phyloP scores from a whole-genome alignment of 2,888 invertebrate species.

The Ophion ventricosus region DNA sequence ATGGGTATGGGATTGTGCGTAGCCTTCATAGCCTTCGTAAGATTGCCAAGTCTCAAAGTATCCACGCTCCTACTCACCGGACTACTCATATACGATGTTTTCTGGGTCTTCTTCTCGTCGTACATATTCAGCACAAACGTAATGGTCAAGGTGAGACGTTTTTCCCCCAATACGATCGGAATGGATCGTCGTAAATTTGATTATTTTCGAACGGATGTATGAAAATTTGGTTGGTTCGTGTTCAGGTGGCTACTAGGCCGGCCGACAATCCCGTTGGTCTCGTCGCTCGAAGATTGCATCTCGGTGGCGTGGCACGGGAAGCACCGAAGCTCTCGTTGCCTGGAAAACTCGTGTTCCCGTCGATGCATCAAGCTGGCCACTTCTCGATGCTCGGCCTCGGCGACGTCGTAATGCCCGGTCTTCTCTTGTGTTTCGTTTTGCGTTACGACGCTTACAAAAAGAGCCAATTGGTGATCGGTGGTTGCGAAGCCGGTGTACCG shows the following conservation, averaged over 20 bases:
- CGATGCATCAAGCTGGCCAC: slow-evolving; percentile 97
- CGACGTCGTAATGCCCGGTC: slow-evolving; percentile 97
- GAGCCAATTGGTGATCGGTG: slow-evolving; percentile 88
- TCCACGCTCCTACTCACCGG: slow-evolving; percentile 97
- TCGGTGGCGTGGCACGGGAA: slow-evolving; percentile 95
- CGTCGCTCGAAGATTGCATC: slow-evolving; percentile 95
- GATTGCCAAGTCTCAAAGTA: slow-evolving; percentile 97
- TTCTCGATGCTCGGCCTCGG: slow-evolving; percentile 97
- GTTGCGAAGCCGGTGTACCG: slow-evolving; percentile 87
- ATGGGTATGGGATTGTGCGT: slow-evolving; percentile 99
- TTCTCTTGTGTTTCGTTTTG: slow-evolving; percentile 97
- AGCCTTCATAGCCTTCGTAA: slow-evolving; percentile 98
- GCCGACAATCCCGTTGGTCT: slow-evolving; percentile 97
- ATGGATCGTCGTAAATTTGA: too few species aligned
- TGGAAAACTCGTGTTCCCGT: slow-evolving; percentile 98
- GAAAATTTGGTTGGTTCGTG: slow-evolving; percentile 36
- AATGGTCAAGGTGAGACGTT: slow-evolving; percentile 95
- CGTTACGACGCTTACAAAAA: slow-evolving; percentile 99
- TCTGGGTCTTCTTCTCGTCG: slow-evolving; percentile 99
- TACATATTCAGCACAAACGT: slow-evolving; percentile 99
- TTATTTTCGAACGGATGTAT: not conserved
- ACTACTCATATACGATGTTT: slow-evolving; percentile 97
- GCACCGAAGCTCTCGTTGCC: slow-evolving; percentile 98
- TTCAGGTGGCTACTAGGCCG: slow-evolving; percentile 90
- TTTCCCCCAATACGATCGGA: not conserved